Percentiles rank a stretch among this genome's conserved stretches.
Evolutionary conservation across 2,888 invertebrate species (phyloP).

Genomic region (Argyresthia albistria): DNA sequence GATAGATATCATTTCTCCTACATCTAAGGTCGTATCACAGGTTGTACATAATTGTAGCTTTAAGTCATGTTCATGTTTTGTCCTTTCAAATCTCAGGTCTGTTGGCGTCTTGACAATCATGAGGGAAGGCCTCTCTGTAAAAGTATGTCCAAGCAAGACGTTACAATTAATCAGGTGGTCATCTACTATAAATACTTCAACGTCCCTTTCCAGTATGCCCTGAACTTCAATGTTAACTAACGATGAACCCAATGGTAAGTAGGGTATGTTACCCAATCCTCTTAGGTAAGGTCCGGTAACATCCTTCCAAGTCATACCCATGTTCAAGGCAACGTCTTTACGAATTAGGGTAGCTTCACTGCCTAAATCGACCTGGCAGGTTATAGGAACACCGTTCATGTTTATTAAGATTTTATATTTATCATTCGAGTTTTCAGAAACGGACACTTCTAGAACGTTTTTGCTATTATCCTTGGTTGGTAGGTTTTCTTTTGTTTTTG

Average conservation of each 20-base stretch:
- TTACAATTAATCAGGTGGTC: not conserved
- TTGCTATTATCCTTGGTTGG: not conserved
- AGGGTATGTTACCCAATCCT: not conserved
- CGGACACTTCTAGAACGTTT: not conserved
- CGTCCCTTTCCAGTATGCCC: not conserved
- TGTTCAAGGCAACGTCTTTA: conserved; percentile 5
- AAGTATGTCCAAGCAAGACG: conserved; percentile 7
- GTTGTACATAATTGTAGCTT: too few species aligned
- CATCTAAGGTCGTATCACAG: too few species aligned
- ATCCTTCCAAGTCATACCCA: not conserved
- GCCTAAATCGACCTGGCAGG: conserved; percentile 17
- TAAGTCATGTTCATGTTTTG: not conserved
- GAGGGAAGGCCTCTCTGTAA: conserved; percentile 15
- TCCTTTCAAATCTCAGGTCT: not conserved
- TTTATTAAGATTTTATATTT: too few species aligned
- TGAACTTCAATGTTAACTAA: not conserved
- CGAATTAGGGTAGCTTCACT: conserved; percentile 18
- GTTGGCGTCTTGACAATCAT: conserved; percentile 8
- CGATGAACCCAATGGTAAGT: not conserved
- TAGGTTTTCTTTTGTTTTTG: not conserved
- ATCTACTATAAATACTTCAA: not conserved
- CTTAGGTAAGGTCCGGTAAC: not conserved
- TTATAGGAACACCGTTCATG: not conserved
- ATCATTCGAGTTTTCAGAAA: not conserved
- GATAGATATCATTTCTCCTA: too few species aligned